Base-by-base conservation (phyloP, 2,797 vertebrate species). In the Esox lucius region DNA sequence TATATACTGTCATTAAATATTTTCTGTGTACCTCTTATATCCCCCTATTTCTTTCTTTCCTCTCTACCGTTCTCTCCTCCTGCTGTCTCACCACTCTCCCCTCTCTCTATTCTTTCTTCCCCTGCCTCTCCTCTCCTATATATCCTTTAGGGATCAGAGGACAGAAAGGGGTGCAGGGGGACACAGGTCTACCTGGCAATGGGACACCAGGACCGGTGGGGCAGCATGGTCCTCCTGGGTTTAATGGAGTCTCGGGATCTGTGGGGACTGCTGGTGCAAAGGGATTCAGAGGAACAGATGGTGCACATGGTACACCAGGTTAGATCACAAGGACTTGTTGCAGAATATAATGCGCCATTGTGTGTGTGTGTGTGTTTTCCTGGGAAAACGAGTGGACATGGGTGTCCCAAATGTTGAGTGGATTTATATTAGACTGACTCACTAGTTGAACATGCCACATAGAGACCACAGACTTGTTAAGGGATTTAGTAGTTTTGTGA, bases 291-390 rank as follows among this genome's bases (percentile, higher is more conserved):
- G 92, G 91, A 12, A 51, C 1, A 1, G 11, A 76, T 59, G 89
- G 91, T n/a, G 28, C 79, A 2, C 81, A 78, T 53, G 91, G 90
- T 61, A 73, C 2, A 4, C 70, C 86, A 78, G 91, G 91, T 93
- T 68, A 85, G 56, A 64, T 15, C 56, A n/a, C 48, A 28, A 2
- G 8, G 12, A 69, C 56, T 11, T 22, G 17, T 49, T 33, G 19
- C 19, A 35, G 28, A 33, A 8, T 28, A 66, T 33, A 33, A 66
- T 61, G 56, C 24, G 16, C 26, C 16, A 33, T 65, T 65, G 61
- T 66, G 5, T 17, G 16, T 61, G 11, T 61, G 56, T 2, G 19
- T 19, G 16, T 53, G 49, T 46, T 13, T 46, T 46, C 9, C 12
- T 13, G 1, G 42, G 12, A 12, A 46, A 46, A 46, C 11, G 42